These are phyloP conservation scores for Volucella inanis DNA, from an alignment of 2,888 invertebrate species.

Conservation along the genomic window DNA sequence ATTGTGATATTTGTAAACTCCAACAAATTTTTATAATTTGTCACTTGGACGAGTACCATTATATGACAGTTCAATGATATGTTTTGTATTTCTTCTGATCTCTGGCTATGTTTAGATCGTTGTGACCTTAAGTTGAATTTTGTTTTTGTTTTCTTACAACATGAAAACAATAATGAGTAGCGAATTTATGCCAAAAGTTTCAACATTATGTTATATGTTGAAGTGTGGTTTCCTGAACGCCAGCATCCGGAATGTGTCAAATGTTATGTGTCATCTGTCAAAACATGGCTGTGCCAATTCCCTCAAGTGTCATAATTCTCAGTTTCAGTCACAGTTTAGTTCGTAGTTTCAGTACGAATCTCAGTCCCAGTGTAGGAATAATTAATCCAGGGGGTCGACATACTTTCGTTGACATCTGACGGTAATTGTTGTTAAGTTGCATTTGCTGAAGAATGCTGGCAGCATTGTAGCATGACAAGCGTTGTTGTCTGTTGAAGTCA, in stretches of 20 bases:
- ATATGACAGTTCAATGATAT: conserved; percentile 32
- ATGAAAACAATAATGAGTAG: not conserved
- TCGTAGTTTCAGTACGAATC: too few species aligned
- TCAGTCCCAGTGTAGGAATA: conserved; percentile 6
- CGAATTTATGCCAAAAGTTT: not conserved
- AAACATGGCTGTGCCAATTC: conserved; percentile 36
- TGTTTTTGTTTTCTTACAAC: not conserved
- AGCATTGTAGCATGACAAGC: conserved; percentile 36
- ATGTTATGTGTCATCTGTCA: not conserved
- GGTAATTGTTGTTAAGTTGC: conserved; percentile 23
- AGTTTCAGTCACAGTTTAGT: not conserved
- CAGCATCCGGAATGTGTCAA: conserved; percentile 28
- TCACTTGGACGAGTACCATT: conserved; percentile 11
- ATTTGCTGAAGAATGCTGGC: conserved; percentile 29
- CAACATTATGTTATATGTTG: not conserved
- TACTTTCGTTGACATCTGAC: conserved; percentile 56
- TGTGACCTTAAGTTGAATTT: conserved; percentile 30
- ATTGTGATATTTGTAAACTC: not conserved
- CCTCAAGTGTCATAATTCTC: conserved; percentile 58
- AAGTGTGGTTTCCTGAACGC: conserved; percentile 26
- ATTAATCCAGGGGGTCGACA: conserved; percentile 64
- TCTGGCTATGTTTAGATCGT: conserved; percentile 22
- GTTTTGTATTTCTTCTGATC: conserved; percentile 18
- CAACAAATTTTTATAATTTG: conserved; percentile 4
- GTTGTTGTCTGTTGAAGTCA: conserved; percentile 25